A percentile compares a stretch with the other conserved stretches of the same genome.
phyloP scores from a whole-genome alignment of 1,140 invertebrate genomes.

The Drosophila carrolli region DNA sequence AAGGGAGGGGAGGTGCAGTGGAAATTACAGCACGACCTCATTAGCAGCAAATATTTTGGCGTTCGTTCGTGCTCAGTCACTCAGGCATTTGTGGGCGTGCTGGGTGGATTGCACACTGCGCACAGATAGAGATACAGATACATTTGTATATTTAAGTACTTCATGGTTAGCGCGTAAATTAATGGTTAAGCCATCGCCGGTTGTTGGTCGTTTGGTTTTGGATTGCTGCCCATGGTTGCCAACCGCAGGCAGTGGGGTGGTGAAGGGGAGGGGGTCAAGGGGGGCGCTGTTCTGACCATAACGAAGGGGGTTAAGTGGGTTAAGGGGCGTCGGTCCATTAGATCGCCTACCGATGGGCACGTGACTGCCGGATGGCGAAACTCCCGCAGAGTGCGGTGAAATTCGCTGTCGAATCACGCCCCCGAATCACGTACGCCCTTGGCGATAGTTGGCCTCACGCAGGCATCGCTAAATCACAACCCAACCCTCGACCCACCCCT shows the following conservation, averaged over 20 bases:
- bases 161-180: slow-evolving; percentile 79
- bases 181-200: slow-evolving; percentile 69
- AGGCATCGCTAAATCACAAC: slow-evolving; percentile 5
- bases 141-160: slow-evolving; percentile 79
- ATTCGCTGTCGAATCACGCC: not conserved
- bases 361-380: not conserved
- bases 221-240: slow-evolving; percentile 44
- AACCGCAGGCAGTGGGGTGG: slow-evolving; percentile 17
- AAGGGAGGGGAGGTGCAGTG: not conserved
- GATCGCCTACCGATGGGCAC: not conserved
- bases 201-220: slow-evolving; percentile 38
- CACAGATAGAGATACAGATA: slow-evolving; percentile 53
- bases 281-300: slow-evolving; percentile 17
- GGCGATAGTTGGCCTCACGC: slow-evolving; percentile 13
- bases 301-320: slow-evolving; percentile 19
- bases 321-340: slow-evolving; percentile 4
- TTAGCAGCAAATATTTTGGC: slow-evolving; percentile 74
- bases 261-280: not conserved
- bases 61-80: slow-evolving; percentile 45
- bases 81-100: slow-evolving; percentile 9
- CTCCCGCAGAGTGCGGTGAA: not conserved
- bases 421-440: not conserved
- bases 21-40: slow-evolving; percentile 66
- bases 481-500: not conserved
- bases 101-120: not conserved